A percentile compares a stretch with the other conserved stretches of the same genome.
phyloP scores from a whole-genome alignment of 2,888 invertebrate genomes.

The Orthonevra nobilis region DNA sequence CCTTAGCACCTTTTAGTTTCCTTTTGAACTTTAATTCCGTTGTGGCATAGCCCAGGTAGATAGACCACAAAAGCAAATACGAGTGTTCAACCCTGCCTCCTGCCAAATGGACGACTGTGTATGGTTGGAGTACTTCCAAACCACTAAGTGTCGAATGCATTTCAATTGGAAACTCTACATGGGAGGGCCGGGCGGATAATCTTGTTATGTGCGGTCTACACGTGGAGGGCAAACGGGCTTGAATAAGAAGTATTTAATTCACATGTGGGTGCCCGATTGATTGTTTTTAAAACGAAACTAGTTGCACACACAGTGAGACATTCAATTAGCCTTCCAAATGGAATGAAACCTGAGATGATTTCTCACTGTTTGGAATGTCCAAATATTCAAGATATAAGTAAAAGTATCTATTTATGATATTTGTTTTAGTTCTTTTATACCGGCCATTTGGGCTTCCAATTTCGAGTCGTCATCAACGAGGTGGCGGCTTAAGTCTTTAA shows the following conservation, averaged over 20 bases:
- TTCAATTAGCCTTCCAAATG: too few relatives aligned
- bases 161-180: slow-evolving; percentile 10
- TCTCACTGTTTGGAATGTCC: too few relatives aligned
- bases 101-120: too few relatives aligned
- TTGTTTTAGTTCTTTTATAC: too few relatives aligned
- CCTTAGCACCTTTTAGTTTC: slow-evolving; percentile 63
- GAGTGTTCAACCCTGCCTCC: slow-evolving; percentile 10
- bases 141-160: slow-evolving; percentile 13
- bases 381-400: too few relatives aligned
- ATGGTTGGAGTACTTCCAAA: slow-evolving; percentile 50
- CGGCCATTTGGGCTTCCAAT: background rate
- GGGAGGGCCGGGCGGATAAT: slow-evolving; percentile 1
- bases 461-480: slow-evolving; percentile 3
- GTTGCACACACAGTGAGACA: background rate
- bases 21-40: slow-evolving; percentile 4
- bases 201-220: slow-evolving; percentile 9
- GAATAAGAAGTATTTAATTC: slow-evolving; percentile 15
- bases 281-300: slow-evolving; percentile 41
- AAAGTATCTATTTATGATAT: too few relatives aligned
- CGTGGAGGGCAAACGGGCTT: background rate
- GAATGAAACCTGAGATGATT: slow-evolving; percentile 28
- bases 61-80: slow-evolving; percentile 51
- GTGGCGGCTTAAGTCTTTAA: too few relatives aligned
- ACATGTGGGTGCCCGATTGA: slow-evolving; percentile 49
- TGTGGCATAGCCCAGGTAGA: slow-evolving; percentile 22